Evolutionary conservation across 2,797 vertebrate genomes (phyloP), one percentile per base, ranked within the genome.

Genomic region (Coracias cyanogaster): DNA sequence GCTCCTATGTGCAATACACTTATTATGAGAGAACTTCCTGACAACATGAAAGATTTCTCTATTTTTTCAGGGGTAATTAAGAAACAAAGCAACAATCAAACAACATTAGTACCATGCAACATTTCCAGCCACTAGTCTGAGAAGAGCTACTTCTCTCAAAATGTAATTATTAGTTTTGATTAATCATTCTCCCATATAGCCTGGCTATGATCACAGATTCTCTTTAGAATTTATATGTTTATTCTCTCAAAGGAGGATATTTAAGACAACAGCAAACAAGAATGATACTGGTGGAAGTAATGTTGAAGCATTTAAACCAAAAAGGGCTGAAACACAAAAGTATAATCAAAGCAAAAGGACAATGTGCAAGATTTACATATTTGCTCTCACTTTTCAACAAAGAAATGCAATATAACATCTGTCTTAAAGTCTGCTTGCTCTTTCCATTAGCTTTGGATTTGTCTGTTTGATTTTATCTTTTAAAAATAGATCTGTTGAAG

Each of bases 61-160:
- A 2, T 62, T 91, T 96, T 94, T 93, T 61, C n/a, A 66, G 24
- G 72, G 26, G 29, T 90, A 95, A 90, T 94, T 91, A 93, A 79
- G 81, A 93, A 90, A 90, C 35, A 92, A 90, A 96, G 72, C 45
- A 85, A 77, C 62, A 89, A 72, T 81, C 0, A 0, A 91, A 70
- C 21, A 93, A 54, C 33, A 76, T 91, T 74, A 95, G 61, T 65
- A 71, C 25, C 41, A 26, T 22, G 18, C 41, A 85, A 69, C 3
- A 26, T 71, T 92, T 90, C 31, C 70, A 94, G 82, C 10, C 24
- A 10, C 22, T 76, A 69, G 43, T 86, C 54, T 92, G 62, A 90
- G 54, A 19, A 90, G 43, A 95, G 24, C 26, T 77, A 54, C 49
- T 89, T 65, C 71, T 90, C 64, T 77, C 39, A 66, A 93, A 92